Base-by-base conservation (phyloP, 2,888 invertebrate species). In the Osedax frankpressi region DNA sequence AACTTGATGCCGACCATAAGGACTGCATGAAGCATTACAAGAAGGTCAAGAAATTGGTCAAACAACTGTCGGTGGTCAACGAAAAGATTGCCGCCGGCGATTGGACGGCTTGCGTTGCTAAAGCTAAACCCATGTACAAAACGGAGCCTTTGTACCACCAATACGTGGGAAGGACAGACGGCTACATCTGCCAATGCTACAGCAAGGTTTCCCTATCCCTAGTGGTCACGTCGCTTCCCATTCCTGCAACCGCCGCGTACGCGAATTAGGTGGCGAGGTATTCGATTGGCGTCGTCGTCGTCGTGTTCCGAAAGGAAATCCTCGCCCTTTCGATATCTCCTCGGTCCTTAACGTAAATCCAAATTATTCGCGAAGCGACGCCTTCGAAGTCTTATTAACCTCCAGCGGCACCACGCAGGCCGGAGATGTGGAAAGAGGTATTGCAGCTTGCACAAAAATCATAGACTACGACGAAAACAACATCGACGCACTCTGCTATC, bases 1-100 rank as follows among this genome's bases (percentile, higher is more conserved):
- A 92, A 83, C 86, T 96, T 63, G 97, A 99, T 85, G 96, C 96
- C 0, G 98, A 99, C 80, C 95, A 99, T 86, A 93, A 94, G 86
- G 88, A 90, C 80, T 98, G 97, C 85, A 94, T 94, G 85, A 90
- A 92, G 26, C 90, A 94, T 81, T 98, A 99, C 87, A 98, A 97
- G 84, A 92, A 92, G 83, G 87, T 97, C 26, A 94, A 94, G 83
- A 94, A 95, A 83, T 88, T 98, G 19, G 92, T 92, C 77, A 94
- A 93, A 82, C 86, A 89, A 74, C 76, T 85, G 71, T 75, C 80
- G 3, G 75, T 78, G 14, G 80, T 81, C 0, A 83, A 93, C 74
- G 82, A 83, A 44, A 75, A 80, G 0, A 80, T 81, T n/a, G 80
- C 82, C 70, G 75, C 79, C 3, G 76, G 81, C 71, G 73, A 80